Base-by-base conservation (phyloP, 2,888 invertebrate genomes). In the Drosophila mayaguana region DNA sequence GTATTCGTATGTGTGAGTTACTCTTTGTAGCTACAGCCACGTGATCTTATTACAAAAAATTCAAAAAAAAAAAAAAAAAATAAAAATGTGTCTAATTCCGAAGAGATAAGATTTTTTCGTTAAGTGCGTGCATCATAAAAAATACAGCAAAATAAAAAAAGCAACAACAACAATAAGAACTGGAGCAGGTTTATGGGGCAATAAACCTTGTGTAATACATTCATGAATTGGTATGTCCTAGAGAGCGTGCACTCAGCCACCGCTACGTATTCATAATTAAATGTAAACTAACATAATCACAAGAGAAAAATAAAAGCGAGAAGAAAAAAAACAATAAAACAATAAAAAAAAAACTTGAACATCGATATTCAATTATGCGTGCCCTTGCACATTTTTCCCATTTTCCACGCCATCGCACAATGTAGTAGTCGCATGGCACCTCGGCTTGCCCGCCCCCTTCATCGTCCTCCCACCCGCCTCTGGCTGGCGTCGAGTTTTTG, bases 331-430 rank as follows among this genome's bases (percentile, higher is more conserved):
- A 9, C 16, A 25, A 4, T 2, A 25, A 5, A 4, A 46, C 8
- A 25, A 46, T 6, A 38, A 28, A 22, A 38, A 42, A 46, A 43
- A 48, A 65, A 51, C 45, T 56, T 63, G 55, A 48, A 56, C 63
- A 68, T 72, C 71, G 74, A 74, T 64, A 74, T 82, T 83, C 71
- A 82, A 81, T 83, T 80, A 80, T 73, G 65, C 64, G 67, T 72
- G 72, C 67, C 71, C 85, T 72, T 88, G 83, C 81, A 88, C 88
- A 88, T 77, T 84, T 88, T 79, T 75, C 71, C 80, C 72, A 88
- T 85, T 84, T 84, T 84, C 83, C 85, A 57, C 73, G 71, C 75
- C 66, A 67, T 63, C 77, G 57, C 67, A 51, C 88, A 82, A 57
- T 78, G 38, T 46, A 55, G 36, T 40, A 36, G n/a, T 28, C 28